Evolutionary conservation across 64 coral and sea anemone genomes (phyloP).

Genomic region (Catalaphyllia jardinei): DNA sequence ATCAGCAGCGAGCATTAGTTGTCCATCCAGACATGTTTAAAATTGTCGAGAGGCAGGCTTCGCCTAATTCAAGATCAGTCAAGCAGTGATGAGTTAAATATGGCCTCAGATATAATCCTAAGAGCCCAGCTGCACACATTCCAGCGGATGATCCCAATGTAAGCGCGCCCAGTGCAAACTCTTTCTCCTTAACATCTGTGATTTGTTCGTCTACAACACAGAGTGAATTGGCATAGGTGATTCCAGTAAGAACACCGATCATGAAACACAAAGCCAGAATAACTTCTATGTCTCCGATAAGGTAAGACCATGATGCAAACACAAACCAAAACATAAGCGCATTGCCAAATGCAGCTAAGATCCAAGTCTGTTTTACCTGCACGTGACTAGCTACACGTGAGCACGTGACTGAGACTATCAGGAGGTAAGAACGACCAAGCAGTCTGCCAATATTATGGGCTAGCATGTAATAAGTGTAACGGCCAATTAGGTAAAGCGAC

Average conservation of each 20-base stretch:
- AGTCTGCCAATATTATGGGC: neutral
- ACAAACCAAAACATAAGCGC: neutral
- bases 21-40: neutral
- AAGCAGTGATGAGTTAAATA: neutral
- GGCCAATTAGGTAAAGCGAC: neutral
- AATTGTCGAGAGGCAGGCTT: neutral
- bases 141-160: conserved; percentile 32
- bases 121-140: neutral
- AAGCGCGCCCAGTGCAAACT: conserved; percentile 1
- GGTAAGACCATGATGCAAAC: conserved; percentile 15
- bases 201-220: neutral
- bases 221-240: neutral
- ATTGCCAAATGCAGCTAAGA: neutral
- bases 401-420: conserved; percentile 9
- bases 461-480: neutral
- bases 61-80: neutral
- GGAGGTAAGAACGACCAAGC: neutral
- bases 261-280: neutral
- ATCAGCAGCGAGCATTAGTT: neutral
- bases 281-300: neutral
- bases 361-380: conserved; percentile 1
- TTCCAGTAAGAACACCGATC: neutral
- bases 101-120: neutral
- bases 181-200: neutral
- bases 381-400: neutral